These are phyloP conservation scores for Neocloeon triangulifer DNA, from an alignment of 1,140 invertebrate genomes.

Conservation along the genomic window DNA sequence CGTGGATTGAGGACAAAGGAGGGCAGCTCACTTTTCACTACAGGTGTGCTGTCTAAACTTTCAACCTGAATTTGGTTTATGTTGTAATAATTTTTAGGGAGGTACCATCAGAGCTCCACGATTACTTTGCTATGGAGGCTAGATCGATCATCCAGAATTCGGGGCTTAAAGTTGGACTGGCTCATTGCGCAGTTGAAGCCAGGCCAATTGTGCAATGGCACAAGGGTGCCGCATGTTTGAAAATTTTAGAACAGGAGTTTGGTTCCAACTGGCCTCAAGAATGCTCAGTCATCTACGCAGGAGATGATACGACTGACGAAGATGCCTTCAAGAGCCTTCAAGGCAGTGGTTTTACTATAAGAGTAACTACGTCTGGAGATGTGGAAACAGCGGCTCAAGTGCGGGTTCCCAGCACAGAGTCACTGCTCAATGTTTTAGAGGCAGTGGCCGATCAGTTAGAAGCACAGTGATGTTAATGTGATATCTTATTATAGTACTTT, in stretches of 20 bases:
- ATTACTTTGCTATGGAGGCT: constrained; percentile 13
- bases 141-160: constrained; percentile 13
- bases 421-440: constrained; percentile 16
- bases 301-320: constrained; percentile 19
- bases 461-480: too few species aligned
- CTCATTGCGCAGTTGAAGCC: constrained; percentile 17
- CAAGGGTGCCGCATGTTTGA: constrained; percentile 18
- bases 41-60: constrained; percentile 12
- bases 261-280: constrained; percentile 20
- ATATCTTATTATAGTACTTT: too few species aligned
- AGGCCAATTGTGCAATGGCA: constrained; percentile 19
- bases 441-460: constrained; percentile 16
- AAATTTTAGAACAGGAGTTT: constrained; percentile 17
- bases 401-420: constrained; percentile 14
- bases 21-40: constrained; percentile 19
- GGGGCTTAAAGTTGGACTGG: constrained; percentile 15
- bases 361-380: constrained; percentile 14
- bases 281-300: constrained; percentile 17
- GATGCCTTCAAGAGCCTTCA: constrained; percentile 17
- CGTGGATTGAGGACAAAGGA: constrained; percentile 21
- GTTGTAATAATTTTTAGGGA: too few species aligned
- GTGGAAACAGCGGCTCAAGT: constrained; percentile 15
- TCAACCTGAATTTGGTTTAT: not conserved
- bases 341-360: constrained; percentile 18
- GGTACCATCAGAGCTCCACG: constrained; percentile 8